Conservation (phyloP, 2,113 vertebrate genomes). For the Salvelinus namaycush region DNA sequence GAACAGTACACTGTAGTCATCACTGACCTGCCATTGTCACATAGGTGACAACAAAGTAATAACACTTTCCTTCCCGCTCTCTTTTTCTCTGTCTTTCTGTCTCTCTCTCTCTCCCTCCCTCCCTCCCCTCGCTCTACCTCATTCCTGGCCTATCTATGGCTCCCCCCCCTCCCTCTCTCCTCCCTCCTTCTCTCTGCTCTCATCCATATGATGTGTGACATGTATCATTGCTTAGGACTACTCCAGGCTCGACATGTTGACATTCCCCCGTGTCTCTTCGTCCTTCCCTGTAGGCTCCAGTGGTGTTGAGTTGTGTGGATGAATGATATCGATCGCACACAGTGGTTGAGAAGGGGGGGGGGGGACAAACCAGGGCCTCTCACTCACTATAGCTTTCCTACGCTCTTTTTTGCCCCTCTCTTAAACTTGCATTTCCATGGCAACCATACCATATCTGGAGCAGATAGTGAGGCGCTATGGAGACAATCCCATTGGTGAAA, state of each 20-base stretch:
- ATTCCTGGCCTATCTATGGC: too few species aligned
- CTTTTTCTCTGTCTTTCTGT: background rate
- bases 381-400: conserved; percentile 27
- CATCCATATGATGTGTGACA: conserved; percentile 52
- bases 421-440: conserved; percentile 66
- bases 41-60: background rate
- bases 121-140: conserved; percentile 1
- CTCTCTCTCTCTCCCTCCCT: conserved; percentile 1
- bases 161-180: background rate
- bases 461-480: conserved; percentile 22
- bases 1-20: background rate
- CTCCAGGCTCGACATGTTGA: conserved; percentile 72
- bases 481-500: background rate
- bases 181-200: conserved; percentile 53
- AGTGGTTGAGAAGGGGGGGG: conserved; percentile 25
- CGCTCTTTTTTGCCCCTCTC: conserved; percentile 6
- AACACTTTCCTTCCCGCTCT: background rate
- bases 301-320: conserved; percentile 76
- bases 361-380: background rate
- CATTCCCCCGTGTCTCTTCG: conserved; percentile 75
- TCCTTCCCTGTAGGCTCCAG: conserved; percentile 72
- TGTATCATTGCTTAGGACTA: conserved; percentile 77
- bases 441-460: conserved; percentile 64
- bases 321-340: conserved; percentile 75
- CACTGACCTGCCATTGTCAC: background rate